Conservation (phyloP, 2,797 vertebrate genomes). For the Glossophaga mutica region DNA sequence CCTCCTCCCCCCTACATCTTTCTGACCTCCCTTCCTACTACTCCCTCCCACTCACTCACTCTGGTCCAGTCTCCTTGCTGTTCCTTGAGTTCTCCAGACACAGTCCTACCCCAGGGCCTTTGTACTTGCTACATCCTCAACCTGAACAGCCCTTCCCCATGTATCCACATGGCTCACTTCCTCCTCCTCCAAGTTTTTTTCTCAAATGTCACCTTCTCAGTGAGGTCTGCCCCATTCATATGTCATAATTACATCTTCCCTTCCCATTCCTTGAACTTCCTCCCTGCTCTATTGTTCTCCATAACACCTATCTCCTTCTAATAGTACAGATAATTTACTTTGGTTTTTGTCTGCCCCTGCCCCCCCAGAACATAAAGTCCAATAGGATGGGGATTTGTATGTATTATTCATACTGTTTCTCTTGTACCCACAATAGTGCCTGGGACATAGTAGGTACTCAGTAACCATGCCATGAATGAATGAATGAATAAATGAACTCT, state of each 20-base stretch:
- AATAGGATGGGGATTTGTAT: background rate
- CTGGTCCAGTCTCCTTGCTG: background rate
- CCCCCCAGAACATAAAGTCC: background rate
- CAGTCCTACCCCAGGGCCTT: background rate
- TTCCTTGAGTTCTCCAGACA: background rate
- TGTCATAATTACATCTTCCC: background rate
- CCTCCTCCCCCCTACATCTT: background rate
- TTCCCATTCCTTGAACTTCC: background rate
- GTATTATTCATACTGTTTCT: background rate
- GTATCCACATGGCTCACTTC: background rate
- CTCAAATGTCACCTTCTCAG: background rate
- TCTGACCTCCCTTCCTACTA: background rate
- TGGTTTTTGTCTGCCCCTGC: background rate
- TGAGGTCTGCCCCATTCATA: background rate
- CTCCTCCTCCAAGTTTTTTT: background rate
- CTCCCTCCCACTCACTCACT: background rate
- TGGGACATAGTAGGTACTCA: background rate
- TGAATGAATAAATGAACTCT: slow-evolving; percentile 4
- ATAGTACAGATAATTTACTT: background rate
- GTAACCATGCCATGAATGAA: background rate
- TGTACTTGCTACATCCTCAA: background rate
- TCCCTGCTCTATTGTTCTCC: background rate
- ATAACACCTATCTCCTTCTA: background rate
- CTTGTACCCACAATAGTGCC: background rate
- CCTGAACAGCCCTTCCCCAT: background rate